Percentiles rank a stretch among this genome's conserved stretches.
Evolutionary conservation across 2,888 invertebrate genomes (phyloP).

Genomic region (Corythucha ciliata): DNA sequence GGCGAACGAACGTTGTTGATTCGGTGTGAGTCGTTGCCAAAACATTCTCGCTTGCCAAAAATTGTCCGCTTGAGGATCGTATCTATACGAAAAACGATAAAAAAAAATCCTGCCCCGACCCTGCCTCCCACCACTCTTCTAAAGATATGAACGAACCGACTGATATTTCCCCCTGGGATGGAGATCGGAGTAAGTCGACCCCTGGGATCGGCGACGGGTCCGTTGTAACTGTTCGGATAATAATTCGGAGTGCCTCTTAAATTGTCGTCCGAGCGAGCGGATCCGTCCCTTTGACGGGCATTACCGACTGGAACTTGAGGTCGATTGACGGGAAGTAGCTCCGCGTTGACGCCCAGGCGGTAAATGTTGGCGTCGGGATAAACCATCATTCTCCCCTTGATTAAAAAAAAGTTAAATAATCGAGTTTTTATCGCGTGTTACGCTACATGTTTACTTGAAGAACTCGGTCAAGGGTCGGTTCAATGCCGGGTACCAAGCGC

Average conservation of each 20-base stretch:
- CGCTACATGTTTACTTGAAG: constrained; percentile 45
- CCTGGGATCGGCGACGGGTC: constrained; percentile 5
- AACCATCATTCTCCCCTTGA: constrained; percentile 73
- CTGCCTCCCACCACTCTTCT: too few species aligned
- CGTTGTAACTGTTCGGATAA: constrained; percentile 82
- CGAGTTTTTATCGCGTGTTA: too few species aligned
- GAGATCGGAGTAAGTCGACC: background rate
- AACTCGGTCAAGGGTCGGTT: constrained; percentile 47
- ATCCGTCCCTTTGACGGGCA: constrained; percentile 89
- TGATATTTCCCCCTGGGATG: too few species aligned
- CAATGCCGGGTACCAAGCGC: constrained; percentile 46
- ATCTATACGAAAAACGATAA: too few species aligned
- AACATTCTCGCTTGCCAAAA: too few species aligned
- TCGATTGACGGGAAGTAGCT: constrained; percentile 91
- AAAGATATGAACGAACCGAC: too few species aligned
- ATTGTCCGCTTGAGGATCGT: too few species aligned
- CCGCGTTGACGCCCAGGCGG: constrained; percentile 80
- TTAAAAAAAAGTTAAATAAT: too few species aligned
- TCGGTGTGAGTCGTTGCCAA: too few species aligned
- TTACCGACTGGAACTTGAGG: constrained; percentile 51
- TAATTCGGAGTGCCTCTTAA: constrained; percentile 89
- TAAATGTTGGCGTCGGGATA: constrained; percentile 88
- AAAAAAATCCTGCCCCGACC: too few species aligned
- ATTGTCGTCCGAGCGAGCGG: constrained; percentile 59
- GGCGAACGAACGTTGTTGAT: too few species aligned